phyloP scores from a whole-genome alignment of 1,140 invertebrate species.

The Cherax quadricarinatus region DNA sequence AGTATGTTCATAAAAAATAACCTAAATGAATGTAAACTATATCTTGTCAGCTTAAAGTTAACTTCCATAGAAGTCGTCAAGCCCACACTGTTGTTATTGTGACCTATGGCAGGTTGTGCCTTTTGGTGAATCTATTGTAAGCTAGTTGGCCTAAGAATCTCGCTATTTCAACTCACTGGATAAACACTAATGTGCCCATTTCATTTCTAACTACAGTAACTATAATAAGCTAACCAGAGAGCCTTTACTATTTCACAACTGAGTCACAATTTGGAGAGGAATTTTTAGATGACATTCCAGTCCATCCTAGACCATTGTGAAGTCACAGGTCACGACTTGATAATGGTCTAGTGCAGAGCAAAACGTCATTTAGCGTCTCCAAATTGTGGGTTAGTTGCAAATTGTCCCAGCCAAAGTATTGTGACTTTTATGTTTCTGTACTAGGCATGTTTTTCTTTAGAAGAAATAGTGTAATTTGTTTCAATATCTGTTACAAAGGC shows the following conservation, averaged over 20 bases:
- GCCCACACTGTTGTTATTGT: slow-evolving; percentile 7
- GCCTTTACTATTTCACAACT: neutral
- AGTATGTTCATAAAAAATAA: neutral
- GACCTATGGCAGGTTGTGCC: neutral
- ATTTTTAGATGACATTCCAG: no score
- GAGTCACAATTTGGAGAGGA: no score
- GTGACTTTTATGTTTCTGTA: no score
- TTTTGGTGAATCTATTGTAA: slow-evolving; percentile 14
- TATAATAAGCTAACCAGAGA: neutral
- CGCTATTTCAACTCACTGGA: neutral
- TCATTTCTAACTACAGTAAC: neutral
- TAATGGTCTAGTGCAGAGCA: no score
- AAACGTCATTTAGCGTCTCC: no score
- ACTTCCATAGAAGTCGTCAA: slow-evolving; percentile 18
- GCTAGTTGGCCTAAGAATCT: neutral
- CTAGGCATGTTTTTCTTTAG: no score
- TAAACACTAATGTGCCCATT: neutral
- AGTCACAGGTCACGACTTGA: no score
- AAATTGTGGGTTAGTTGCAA: no score
- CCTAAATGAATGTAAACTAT: neutral
- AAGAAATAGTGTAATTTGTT: no score
- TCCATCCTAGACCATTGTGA: no score
- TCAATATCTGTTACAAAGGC: no score
- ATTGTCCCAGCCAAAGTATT: no score
- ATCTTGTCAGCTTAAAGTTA: neutral